These are phyloP conservation scores for Alouatta palliata DNA, from an alignment of 2,113 vertebrate species.

Conservation along the genomic window DNA sequence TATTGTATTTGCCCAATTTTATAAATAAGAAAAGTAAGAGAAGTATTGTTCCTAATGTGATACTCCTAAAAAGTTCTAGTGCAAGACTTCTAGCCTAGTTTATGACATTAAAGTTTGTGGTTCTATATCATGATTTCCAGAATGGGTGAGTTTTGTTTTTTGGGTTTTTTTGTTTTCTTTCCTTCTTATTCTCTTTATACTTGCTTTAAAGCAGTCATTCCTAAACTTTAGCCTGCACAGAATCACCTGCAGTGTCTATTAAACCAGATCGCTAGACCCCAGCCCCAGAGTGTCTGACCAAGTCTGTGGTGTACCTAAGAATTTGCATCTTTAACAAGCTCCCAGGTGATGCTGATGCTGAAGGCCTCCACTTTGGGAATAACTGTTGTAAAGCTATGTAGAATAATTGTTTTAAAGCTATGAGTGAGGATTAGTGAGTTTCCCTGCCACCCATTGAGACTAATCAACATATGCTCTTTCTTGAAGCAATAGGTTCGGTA, in stretches of 20 bases:
- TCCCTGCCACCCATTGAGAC: background rate
- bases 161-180: background rate
- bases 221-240: background rate
- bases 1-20: background rate
- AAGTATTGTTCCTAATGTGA: background rate
- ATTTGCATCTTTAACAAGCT: constrained; percentile 22
- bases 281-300: background rate
- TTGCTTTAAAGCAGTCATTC: background rate
- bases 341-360: background rate
- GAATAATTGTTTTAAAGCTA: background rate
- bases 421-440: background rate
- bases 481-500: background rate
- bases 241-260: background rate
- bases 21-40: background rate
- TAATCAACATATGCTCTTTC: background rate
- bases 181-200: rapidly evolving
- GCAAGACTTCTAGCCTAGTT: background rate
- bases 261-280: background rate
- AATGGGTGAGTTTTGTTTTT: background rate
- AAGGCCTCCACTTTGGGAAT: background rate
- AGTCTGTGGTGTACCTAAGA: no score
- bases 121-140: background rate
- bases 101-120: background rate
- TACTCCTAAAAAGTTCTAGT: background rate
- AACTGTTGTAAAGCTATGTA: background rate